phyloP scores from a whole-genome alignment of 2,113 vertebrate species.

The human region GRCh38 chr1:82630001-82630500 shows the following conservation, averaged over 20 bases:
- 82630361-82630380: not conserved
- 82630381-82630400: not conserved
- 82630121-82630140: not conserved
- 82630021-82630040: not conserved
- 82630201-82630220: not conserved
- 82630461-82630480: not conserved
- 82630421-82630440: not conserved
- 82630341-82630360: not conserved
- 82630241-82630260: not conserved
- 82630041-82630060: not conserved
- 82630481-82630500: not conserved
- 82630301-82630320: not conserved
- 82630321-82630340: not conserved
- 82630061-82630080: not conserved
- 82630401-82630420: not conserved
- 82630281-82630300: not conserved
- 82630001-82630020: not conserved
- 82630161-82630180: not conserved
- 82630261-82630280: not conserved
- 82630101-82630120: not conserved
- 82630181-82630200: not conserved
- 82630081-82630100: not conserved
- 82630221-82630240: not conserved
- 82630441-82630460: not conserved
- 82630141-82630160: not conserved